Percentiles rank a stretch among this genome's conserved stretches.
These are phyloP conservation scores for Empidonax alnorum DNA, from an alignment of 2,113 vertebrate genomes.

Conservation along the genomic window DNA sequence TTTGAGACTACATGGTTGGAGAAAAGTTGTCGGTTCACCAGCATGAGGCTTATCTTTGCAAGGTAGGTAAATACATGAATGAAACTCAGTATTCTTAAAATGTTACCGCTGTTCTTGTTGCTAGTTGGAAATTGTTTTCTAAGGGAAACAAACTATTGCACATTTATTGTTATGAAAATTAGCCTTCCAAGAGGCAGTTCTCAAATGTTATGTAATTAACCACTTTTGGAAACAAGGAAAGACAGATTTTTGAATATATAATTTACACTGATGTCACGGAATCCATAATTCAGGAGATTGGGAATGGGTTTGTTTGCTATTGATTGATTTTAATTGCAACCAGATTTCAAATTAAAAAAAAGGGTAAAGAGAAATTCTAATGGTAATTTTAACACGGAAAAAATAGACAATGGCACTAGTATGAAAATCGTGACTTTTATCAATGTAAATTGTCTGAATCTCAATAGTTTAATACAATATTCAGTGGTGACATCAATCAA, in stretches of 20 bases:
- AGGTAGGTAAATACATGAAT: not conserved
- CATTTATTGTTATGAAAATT: not conserved
- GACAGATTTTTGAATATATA: constrained; percentile 13
- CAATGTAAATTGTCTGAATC: not conserved
- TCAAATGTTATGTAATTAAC: not conserved
- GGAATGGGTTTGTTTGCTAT: not conserved
- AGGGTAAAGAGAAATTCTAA: not conserved
- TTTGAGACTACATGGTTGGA: not conserved
- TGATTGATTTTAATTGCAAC: constrained; percentile 39
- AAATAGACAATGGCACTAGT: not conserved
- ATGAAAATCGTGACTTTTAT: not conserved
- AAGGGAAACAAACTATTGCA: not conserved
- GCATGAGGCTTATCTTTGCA: not conserved
- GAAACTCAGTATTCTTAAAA: not conserved
- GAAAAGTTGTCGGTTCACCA: not conserved
- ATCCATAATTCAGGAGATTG: constrained; percentile 18
- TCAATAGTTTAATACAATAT: not conserved
- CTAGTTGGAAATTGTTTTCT: not conserved
- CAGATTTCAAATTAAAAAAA: not conserved
- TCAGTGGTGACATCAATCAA: not conserved
- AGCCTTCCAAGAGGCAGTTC: not conserved
- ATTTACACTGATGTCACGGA: constrained; percentile 8
- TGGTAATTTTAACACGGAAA: not conserved
- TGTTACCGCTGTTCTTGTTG: not conserved
- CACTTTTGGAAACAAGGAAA: not conserved